Evolutionary conservation across 1,140 invertebrate species (phyloP), one percentile per base, ranked within the genome.

Genomic region (Pseudomyrmex dendroicus): DNA sequence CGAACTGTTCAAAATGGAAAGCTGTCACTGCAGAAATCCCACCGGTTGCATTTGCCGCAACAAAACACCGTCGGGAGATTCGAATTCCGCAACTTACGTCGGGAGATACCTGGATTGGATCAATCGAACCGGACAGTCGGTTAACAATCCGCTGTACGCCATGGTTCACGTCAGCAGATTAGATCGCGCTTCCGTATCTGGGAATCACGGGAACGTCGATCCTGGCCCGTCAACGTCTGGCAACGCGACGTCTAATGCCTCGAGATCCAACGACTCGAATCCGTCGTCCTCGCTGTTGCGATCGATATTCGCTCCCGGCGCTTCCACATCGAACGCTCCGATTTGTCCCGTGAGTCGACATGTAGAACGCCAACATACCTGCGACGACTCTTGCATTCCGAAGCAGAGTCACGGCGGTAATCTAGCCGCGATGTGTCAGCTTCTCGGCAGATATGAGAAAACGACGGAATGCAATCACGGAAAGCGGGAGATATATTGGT

Each of bases 311-410:
- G 68, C 88, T 0, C 80, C 87, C 17, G 70, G 66, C 48, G 73
- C 90, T 35, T 92, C 92, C 20, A 91, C 88, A 8, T 90, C 92
- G 4, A 83, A 86, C 25, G 63, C 82, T 44, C 76, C 88, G 2
- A 83, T 90, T 50, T 91, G 86, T 56, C 68, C 84, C 1, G 82
- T 84, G 35, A 80, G 74, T 50, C 83, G 84, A 20, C 84, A 84
- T 2, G 54, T 86, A 8, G 86, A 89, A 20, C 91, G 92, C 13
- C 92, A 92, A 57, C 92, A 94, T 46, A 91, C 89, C 1, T 93
- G 93, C 66, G 93, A 94, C 59, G 93, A 94, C 83, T 94, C 93
- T 2, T 94, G 93, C 48, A 93, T 93, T 5, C 91, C 35, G 35
- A 35, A 35, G 92, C 35, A 90, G 35, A 35, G 91, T 70, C 92